These are phyloP conservation scores for Herpailurus yagouaroundi DNA, from an alignment of 2,113 vertebrate species.

Conservation along the genomic window DNA sequence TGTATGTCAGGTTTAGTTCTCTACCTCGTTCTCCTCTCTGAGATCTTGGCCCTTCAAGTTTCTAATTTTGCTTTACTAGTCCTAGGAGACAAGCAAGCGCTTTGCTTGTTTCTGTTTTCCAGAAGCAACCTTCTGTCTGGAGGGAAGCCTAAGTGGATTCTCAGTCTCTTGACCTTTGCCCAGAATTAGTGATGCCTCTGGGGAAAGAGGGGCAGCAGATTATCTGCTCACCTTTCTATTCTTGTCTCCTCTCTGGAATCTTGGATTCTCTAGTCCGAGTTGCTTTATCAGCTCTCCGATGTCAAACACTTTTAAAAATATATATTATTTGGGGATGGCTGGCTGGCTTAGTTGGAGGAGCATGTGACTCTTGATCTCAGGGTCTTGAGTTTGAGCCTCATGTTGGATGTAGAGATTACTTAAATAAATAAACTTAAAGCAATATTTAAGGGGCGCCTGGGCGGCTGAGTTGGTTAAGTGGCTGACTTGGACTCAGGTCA, in stretches of 20 bases:
- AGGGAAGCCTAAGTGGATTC: constrained; percentile 5
- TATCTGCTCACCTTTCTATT: neutral
- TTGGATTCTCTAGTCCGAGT: neutral
- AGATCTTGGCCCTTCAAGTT: constrained; percentile 33
- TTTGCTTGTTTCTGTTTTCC: constrained; percentile 49
- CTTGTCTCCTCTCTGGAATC: constrained; percentile 8
- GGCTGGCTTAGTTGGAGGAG: neutral
- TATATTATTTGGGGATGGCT: neutral
- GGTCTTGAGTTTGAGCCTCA: neutral
- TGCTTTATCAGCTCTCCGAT: neutral
- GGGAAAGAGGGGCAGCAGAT: neutral
- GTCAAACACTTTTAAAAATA: constrained; percentile 21
- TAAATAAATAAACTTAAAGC: neutral
- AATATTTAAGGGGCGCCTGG: too few species aligned
- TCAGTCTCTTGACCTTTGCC: constrained; percentile 33
- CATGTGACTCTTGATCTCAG: neutral
- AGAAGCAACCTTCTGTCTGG: constrained; percentile 42
- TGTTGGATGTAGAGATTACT: neutral
- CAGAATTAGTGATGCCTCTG: neutral
- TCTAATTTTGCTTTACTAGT: constrained; percentile 57
- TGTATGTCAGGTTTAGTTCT: constrained; percentile 23
- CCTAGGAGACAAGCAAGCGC: neutral
- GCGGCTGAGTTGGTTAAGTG: too few species aligned
- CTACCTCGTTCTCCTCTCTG: constrained; percentile 12
- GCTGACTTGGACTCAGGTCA: too few species aligned